phyloP scores from a whole-genome alignment of 2,888 invertebrate species.

The Hartigia nigra region DNA sequence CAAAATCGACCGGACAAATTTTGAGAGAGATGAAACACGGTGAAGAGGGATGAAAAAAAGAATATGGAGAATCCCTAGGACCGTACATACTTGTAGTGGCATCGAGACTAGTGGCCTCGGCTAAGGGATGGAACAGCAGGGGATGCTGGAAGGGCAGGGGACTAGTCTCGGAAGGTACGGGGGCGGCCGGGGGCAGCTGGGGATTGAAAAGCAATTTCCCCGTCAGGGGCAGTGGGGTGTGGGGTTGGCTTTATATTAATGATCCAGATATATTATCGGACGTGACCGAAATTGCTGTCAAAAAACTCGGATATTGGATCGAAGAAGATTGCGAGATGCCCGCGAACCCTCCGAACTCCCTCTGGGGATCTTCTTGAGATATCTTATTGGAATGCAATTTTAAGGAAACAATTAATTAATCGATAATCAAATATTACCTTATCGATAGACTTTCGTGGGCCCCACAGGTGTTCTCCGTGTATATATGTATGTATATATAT shows the following conservation, averaged over 20 bases:
- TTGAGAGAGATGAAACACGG: background rate
- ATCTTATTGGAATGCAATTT: constrained; percentile 21
- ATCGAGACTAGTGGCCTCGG: constrained; percentile 5
- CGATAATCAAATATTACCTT: background rate
- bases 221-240: constrained; percentile 52
- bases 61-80: background rate
- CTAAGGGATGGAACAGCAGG: constrained; percentile 32
- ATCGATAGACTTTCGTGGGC: background rate
- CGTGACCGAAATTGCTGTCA: constrained; percentile 67
- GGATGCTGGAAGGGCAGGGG: constrained; percentile 17
- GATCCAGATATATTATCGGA: constrained; percentile 67
- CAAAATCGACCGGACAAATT: background rate
- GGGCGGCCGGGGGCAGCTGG: constrained; percentile 51
- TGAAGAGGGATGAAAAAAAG: background rate
- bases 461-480: background rate
- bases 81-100: background rate
- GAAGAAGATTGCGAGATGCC: constrained; percentile 64
- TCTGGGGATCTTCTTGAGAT: constrained; percentile 28
- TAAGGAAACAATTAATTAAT: constrained; percentile 19
- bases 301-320: constrained; percentile 67
- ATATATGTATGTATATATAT: background rate
- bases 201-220: constrained; percentile 67
- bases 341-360: constrained; percentile 36
- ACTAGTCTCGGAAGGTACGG: constrained; percentile 15
- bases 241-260: constrained; percentile 65